These are phyloP conservation scores for Subanguina moxae DNA, from an alignment of 1,140 invertebrate genomes.

Conservation along the genomic window DNA sequence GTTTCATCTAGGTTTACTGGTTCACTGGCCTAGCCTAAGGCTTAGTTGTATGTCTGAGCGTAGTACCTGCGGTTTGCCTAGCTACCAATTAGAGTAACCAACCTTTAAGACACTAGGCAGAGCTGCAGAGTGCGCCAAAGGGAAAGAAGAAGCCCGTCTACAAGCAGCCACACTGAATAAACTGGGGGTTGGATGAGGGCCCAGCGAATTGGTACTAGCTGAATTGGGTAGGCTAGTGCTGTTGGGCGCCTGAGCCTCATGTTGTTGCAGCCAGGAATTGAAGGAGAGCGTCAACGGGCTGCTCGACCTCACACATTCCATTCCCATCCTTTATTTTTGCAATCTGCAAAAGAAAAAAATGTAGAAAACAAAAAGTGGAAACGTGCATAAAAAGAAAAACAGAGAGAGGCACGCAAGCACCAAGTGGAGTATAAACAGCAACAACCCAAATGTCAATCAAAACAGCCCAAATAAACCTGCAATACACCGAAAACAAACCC, in stretches of 20 bases:
- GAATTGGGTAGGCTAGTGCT: not conserved
- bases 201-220: not conserved
- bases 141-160: slow-evolving; percentile 4
- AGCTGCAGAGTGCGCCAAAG: slow-evolving; percentile 5
- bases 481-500: too few species aligned
- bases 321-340: not conserved
- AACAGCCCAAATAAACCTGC: too few species aligned
- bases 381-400: not conserved
- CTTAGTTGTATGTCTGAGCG: too few species aligned
- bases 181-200: not conserved
- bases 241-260: not conserved
- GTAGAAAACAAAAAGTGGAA: not conserved
- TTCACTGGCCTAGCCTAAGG: too few species aligned
- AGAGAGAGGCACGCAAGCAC: too few species aligned
- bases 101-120: slow-evolving; percentile 12
- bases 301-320: slow-evolving; percentile 3
- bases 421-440: too few species aligned
- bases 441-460: too few species aligned
- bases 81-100: not conserved
- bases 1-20: too few species aligned
- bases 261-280: not conserved
- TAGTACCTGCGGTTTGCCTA: too few species aligned
- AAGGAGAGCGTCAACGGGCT: not conserved
- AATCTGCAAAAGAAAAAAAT: not conserved
- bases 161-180: not conserved